These are phyloP conservation scores for Drosophila virilis DNA, from an alignment of 1,140 invertebrate species.

Conservation along the genomic window DNA sequence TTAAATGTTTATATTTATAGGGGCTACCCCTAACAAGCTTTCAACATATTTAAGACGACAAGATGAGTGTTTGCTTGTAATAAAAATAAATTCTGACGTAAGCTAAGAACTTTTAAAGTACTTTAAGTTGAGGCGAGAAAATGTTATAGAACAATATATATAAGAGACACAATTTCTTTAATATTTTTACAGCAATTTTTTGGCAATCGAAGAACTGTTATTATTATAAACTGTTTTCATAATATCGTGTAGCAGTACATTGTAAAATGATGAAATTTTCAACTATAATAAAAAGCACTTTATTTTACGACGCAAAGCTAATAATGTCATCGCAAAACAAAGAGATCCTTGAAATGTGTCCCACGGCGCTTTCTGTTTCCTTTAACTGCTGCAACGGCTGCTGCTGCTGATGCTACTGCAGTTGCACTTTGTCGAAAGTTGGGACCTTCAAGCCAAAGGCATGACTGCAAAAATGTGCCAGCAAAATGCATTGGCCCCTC, in stretches of 20 bases:
- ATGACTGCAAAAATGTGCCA: slow-evolving; percentile 44
- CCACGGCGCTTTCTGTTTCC: neutral
- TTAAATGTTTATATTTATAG: slow-evolving; percentile 27
- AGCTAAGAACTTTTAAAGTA: neutral
- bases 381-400: neutral
- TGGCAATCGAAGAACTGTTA: too few species aligned
- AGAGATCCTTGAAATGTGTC: slow-evolving; percentile 26
- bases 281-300: neutral
- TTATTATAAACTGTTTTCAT: too few species aligned
- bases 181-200: too few species aligned
- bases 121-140: neutral
- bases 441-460: slow-evolving; percentile 30
- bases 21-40: neutral
- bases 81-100: neutral
- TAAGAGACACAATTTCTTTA: too few species aligned
- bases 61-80: neutral
- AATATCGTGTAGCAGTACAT: neutral
- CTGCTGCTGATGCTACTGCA: slow-evolving; percentile 10
- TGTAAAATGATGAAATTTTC: slow-evolving; percentile 5
- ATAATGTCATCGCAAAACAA: slow-evolving; percentile 24
- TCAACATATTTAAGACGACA: neutral
- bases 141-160: too few species aligned
- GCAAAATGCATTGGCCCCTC: slow-evolving; percentile 41
- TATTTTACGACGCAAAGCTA: slow-evolving; percentile 18
- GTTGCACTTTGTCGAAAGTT: slow-evolving; percentile 39